A percentile compares a stretch with the other conserved stretches of the same genome.
These are phyloP conservation scores for Ariopsis seemanni DNA, from an alignment of 2,113 vertebrate genomes.

Conservation along the genomic window DNA sequence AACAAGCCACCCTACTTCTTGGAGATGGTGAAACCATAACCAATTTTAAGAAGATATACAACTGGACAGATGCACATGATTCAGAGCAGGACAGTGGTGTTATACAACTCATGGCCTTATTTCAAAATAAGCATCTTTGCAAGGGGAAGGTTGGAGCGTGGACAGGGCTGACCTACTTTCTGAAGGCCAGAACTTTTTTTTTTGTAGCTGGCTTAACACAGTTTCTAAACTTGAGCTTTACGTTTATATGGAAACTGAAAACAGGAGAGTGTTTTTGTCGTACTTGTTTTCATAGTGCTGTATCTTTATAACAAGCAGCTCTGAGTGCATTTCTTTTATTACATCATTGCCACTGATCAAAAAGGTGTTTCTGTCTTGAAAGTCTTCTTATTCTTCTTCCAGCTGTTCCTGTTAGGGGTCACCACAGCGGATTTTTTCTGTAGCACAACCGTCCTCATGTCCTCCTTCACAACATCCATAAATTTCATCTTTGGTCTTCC, in stretches of 20 bases:
- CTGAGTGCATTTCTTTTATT: neutral
- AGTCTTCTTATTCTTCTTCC: no score
- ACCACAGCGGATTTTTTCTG: no score
- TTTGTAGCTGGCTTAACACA: neutral
- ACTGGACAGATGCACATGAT: neutral
- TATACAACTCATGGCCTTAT: slow-evolving; percentile 28
- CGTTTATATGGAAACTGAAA: neutral
- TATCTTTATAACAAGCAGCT: neutral
- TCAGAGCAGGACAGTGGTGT: neutral
- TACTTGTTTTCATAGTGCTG: neutral
- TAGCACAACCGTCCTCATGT: no score
- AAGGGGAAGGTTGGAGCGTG: neutral
- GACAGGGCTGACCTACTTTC: slow-evolving; percentile 1
- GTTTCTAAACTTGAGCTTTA: neutral
- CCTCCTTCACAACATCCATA: no score
- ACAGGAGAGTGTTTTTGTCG: neutral
- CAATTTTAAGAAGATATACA: neutral
- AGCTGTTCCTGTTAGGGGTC: no score
- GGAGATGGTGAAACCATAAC: neutral
- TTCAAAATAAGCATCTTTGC: slow-evolving; percentile 24
- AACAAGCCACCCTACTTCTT: neutral
- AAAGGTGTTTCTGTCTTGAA: no score
- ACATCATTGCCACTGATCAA: neutral
- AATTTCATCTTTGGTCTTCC: no score
- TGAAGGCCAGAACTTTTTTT: neutral